These are phyloP conservation scores for Lampropteryx suffumata DNA, from an alignment of 2,888 invertebrate genomes.

Conservation along the genomic window DNA sequence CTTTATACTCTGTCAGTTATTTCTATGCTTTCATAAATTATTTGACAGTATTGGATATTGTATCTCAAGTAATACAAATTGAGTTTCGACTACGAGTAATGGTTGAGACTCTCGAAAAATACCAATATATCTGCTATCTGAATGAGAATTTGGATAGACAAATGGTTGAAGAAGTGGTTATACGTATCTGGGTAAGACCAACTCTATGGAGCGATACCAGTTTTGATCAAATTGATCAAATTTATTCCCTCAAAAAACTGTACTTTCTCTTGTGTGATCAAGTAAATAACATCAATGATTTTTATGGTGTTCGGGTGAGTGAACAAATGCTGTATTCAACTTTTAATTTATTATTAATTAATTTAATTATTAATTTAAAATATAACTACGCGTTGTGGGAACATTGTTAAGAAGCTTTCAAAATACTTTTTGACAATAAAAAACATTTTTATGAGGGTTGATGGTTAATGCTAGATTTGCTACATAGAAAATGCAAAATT, in stretches of 20 bases:
- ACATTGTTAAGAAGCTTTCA: no score
- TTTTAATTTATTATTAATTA: no score
- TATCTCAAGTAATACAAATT: conserved; percentile 36
- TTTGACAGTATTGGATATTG: conserved; percentile 29
- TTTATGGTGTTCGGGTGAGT: conserved; percentile 36
- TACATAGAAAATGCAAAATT: no score
- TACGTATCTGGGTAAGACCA: background rate
- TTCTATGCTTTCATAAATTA: conserved; percentile 35
- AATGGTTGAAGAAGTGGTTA: background rate
- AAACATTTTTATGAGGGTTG: no score
- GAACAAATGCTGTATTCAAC: no score
- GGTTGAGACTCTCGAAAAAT: conserved; percentile 9
- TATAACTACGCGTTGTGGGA: no score
- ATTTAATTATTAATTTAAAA: no score
- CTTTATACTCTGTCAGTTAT: conserved; percentile 31
- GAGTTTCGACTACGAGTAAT: conserved; percentile 31
- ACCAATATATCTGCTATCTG: background rate
- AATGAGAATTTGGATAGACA: background rate
- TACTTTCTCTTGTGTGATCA: conserved; percentile 36
- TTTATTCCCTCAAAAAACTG: conserved; percentile 26
- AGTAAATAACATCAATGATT: conserved; percentile 28
- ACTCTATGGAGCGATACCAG: background rate
- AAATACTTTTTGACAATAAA: no score
- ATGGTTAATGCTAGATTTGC: no score
- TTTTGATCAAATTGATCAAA: conserved; percentile 15